Evolutionary conservation across 2,113 vertebrate genomes (phyloP), one percentile per base, ranked within the genome.

Genomic region (Columba livia): DNA sequence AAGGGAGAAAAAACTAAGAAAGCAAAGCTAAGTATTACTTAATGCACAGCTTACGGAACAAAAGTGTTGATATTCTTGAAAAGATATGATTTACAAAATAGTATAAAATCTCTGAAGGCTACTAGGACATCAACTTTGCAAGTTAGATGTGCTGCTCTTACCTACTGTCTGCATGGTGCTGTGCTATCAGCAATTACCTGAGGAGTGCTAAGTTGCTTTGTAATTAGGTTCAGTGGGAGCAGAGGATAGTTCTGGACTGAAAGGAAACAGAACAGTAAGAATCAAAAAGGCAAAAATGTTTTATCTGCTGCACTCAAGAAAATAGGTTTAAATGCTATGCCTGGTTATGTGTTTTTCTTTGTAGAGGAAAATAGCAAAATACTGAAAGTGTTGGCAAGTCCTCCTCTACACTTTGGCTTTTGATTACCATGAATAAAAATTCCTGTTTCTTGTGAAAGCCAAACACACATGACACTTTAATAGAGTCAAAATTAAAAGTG

Each of bases 211-310:
- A 24, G 23, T 12, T 29, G 29, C 50, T 58, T 48, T 53, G 32
- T 36, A 47, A 7, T n/a, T 26, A 24, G 17, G 15, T 57, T 53
- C 21, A 36, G 16, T 44, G 57, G 74, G 44, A 85, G 57, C 57
- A 71, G 20, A 56, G 31, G 32, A n/a, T n/a, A 19, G 32, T 48
- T 72, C 58, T 36, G 62, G 31, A 31, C 74, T 60, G 44, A 53
- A 79, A 64, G 57, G 26, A 71, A n/a, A 20, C 14, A 42, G 38
- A 81, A 75, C 10, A 8, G 6, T 24, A 48, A 31, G 56, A 65
- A 15, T 11, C 0, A 2, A 90, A 71, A 1, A 1, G 25, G 25
- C n/a, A 65, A 65, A 85, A 12, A 0, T 13, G 7, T 75, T 56
- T 70, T 29, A 21, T 48, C 15, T 9, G 7, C 15, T 51, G 24